phyloP scores from a whole-genome alignment of 2,888 invertebrate species.

The Agrochola macilenta region DNA sequence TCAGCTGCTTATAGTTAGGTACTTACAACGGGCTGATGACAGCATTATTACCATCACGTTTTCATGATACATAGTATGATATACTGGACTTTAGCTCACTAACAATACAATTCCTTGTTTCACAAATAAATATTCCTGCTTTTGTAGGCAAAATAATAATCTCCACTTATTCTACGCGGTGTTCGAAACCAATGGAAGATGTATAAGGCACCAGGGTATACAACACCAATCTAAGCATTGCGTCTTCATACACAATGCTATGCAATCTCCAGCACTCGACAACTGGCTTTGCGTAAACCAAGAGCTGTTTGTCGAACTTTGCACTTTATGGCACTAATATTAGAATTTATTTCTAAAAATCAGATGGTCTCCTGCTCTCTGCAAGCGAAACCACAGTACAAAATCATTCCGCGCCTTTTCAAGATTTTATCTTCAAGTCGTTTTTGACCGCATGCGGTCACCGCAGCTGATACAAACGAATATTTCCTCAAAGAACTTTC shows the following conservation, averaged over 20 bases:
- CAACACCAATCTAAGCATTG: slow-evolving; percentile 53
- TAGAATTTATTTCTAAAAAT: not conserved
- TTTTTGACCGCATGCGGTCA: not conserved
- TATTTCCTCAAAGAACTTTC: too few species aligned
- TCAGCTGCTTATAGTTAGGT: too few species aligned
- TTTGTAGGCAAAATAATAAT: slow-evolving; percentile 66
- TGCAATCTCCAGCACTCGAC: not conserved
- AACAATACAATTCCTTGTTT: slow-evolving; percentile 33
- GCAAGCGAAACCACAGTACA: not conserved
- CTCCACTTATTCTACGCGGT: slow-evolving; percentile 62
- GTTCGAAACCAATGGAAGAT: slow-evolving; percentile 76
- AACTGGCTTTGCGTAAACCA: not conserved
- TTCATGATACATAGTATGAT: slow-evolving; percentile 11
- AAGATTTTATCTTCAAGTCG: not conserved
- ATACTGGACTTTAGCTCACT: slow-evolving; percentile 38
- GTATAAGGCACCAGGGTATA: slow-evolving; percentile 82
- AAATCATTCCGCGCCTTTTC: not conserved
- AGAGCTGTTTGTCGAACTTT: not conserved
- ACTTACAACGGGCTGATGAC: not conserved
- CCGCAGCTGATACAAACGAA: not conserved
- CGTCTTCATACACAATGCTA: not conserved
- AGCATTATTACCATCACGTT: slow-evolving; percentile 12
- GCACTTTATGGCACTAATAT: not conserved
- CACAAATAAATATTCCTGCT: slow-evolving; percentile 42
- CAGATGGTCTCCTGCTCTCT: not conserved